Conservation (phyloP, 2,113 vertebrate genomes). For the Cisticola juncidis region DNA sequence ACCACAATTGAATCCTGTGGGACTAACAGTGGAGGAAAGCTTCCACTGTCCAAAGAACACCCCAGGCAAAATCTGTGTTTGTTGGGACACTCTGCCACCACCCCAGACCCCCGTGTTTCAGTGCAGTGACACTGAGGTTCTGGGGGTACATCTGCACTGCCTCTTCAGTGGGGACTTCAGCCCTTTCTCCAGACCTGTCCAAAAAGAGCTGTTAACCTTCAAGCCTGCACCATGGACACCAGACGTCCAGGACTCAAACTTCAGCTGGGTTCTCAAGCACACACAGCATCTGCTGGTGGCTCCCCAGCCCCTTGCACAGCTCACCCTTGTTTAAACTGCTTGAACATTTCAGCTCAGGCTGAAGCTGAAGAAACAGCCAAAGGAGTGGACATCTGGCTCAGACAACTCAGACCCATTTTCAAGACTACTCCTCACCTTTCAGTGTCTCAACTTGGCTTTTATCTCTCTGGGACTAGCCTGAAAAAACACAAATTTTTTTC, state of each 20-base stretch:
- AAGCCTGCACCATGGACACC: not conserved
- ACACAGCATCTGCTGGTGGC: not conserved
- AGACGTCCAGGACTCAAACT: not conserved
- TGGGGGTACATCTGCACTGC: not conserved
- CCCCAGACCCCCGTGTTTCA: accelerated
- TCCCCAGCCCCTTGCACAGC: not conserved
- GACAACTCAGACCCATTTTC: not conserved
- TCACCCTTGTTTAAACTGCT: not conserved
- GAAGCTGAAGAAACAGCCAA: not conserved
- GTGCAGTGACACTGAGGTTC: not conserved
- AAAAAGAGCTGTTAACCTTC: not conserved
- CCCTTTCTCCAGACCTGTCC: not conserved
- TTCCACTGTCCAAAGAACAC: not conserved
- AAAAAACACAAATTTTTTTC: not conserved
- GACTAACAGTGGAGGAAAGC: not conserved
- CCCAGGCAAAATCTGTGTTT: not conserved
- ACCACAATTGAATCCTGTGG: not conserved
- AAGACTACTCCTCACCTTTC: not conserved
- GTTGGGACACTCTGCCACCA: not conserved
- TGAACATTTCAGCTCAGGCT: not conserved
- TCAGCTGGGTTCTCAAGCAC: not conserved
- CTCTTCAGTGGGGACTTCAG: not conserved
- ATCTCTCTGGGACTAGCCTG: not conserved
- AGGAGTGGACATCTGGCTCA: not conserved
- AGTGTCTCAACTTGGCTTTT: not conserved